These are phyloP conservation scores for Tympanoctomys barrerae DNA, from an alignment of 2,797 vertebrate genomes.

Conservation along the genomic window DNA sequence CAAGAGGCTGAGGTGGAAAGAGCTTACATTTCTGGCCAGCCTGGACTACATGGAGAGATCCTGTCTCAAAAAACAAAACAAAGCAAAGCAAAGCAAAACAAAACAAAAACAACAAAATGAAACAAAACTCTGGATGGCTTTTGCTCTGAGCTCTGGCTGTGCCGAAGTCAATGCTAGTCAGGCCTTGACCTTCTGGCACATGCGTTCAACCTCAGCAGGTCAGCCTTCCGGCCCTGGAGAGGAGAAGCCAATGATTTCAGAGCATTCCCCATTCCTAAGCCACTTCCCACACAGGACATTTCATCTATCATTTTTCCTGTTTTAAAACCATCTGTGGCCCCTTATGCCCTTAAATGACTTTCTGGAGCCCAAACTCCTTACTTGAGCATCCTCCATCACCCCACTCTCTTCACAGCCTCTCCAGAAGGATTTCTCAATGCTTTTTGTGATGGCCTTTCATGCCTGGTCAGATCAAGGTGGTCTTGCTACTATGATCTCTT, in stretches of 20 bases:
- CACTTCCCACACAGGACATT: not conserved
- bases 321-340: not conserved
- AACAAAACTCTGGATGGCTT: not conserved
- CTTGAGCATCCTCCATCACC: not conserved
- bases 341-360: not conserved
- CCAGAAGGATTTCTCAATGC: not conserved
- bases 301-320: not conserved
- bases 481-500: not conserved
- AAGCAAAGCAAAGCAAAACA: not conserved
- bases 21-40: not conserved
- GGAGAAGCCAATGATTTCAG: not conserved
- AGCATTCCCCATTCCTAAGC: not conserved
- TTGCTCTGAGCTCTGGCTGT: not conserved
- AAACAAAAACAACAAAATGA: not conserved
- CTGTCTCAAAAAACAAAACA: not conserved
- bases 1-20: not conserved
- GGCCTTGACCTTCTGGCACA: not conserved
- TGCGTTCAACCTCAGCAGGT: not conserved
- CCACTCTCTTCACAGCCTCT: not conserved
- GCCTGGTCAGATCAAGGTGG: not conserved
- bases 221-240: not conserved
- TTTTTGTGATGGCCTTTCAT: not conserved
- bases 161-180: not conserved
- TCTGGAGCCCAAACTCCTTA: not conserved
- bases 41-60: not conserved